Evolutionary conservation across 2,888 invertebrate species (phyloP).

Genomic region (Volucella bombylans): DNA sequence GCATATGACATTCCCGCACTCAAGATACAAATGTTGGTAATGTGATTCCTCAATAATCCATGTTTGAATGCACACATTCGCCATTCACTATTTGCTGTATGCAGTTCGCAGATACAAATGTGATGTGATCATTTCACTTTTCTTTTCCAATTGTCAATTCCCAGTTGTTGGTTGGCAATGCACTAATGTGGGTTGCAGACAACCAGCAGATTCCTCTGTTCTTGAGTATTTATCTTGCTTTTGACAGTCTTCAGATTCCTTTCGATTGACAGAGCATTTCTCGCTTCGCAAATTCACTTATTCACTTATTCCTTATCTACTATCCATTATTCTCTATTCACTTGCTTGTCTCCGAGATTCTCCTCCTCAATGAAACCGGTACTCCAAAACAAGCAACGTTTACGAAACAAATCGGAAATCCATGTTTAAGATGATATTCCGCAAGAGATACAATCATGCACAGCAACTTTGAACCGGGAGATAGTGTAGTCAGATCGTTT

Average conservation of each 20-base stretch:
- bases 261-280: constrained; percentile 26
- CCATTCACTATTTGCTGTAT: neutral
- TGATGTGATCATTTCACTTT: constrained; percentile 62
- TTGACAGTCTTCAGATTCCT: constrained; percentile 35
- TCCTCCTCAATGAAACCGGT: neutral
- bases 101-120: neutral
- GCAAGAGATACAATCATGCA: constrained; percentile 66
- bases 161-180: constrained; percentile 5
- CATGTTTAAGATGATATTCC: constrained; percentile 61
- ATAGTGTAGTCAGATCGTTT: constrained; percentile 45
- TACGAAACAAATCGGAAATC: constrained; percentile 72
- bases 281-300: constrained; percentile 25
- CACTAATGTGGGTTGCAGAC: no score
- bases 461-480: constrained; percentile 65
- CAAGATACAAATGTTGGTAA: constrained; percentile 28
- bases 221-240: constrained; percentile 33
- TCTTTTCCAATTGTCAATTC: constrained; percentile 45
- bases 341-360: neutral
- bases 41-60: constrained; percentile 40
- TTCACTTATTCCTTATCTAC: no score
- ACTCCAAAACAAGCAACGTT: constrained; percentile 1
- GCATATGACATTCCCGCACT: constrained; percentile 41
- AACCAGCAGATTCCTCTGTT: constrained; percentile 20
- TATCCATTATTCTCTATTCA: neutral
- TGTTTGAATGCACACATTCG: constrained; percentile 27